phyloP scores from a whole-genome alignment of 2,888 invertebrate species.

The Tridacna gigas region DNA sequence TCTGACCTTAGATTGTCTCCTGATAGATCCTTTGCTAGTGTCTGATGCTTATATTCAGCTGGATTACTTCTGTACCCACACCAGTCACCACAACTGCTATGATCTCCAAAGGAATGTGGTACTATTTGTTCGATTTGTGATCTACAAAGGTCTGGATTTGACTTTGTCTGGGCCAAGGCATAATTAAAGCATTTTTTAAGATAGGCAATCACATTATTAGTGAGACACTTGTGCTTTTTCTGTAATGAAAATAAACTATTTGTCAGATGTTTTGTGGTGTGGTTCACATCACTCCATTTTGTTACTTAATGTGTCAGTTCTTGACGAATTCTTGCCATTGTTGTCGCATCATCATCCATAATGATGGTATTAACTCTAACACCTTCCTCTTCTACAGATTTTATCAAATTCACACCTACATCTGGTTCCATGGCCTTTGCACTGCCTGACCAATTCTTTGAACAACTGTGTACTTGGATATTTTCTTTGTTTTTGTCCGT shows the following conservation, averaged over 20 bases:
- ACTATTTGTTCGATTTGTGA: constrained; percentile 31
- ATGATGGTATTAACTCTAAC: constrained; percentile 39
- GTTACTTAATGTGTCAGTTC: constrained; percentile 28
- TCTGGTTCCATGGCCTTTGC: constrained; percentile 59
- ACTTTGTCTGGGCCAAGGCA: constrained; percentile 48
- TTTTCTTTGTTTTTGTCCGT: constrained; percentile 18
- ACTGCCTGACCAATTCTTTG: constrained; percentile 43
- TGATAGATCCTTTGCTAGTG: constrained; percentile 10
- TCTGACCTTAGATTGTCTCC: constrained; percentile 13
- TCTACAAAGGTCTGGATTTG: constrained; percentile 20
- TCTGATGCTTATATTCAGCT: constrained; percentile 23
- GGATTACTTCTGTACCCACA: constrained; percentile 35
- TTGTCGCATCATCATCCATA: constrained; percentile 61
- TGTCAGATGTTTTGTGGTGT: constrained; percentile 51
- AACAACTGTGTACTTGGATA: constrained; percentile 31
- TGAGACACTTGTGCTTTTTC: constrained; percentile 51
- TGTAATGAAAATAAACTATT: constrained; percentile 44
- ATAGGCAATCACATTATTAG: constrained; percentile 38
- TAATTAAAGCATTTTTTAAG: constrained; percentile 55
- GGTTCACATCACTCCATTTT: constrained; percentile 59
- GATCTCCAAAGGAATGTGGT: constrained; percentile 47
- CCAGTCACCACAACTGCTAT: constrained; percentile 38
- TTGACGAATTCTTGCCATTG: constrained; percentile 40
- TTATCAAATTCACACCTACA: constrained; percentile 40
- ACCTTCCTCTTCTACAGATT: constrained; percentile 44